These are phyloP conservation scores for Penaeus chinensis DNA, from an alignment of 1,140 invertebrate species.

Conservation along the genomic window DNA sequence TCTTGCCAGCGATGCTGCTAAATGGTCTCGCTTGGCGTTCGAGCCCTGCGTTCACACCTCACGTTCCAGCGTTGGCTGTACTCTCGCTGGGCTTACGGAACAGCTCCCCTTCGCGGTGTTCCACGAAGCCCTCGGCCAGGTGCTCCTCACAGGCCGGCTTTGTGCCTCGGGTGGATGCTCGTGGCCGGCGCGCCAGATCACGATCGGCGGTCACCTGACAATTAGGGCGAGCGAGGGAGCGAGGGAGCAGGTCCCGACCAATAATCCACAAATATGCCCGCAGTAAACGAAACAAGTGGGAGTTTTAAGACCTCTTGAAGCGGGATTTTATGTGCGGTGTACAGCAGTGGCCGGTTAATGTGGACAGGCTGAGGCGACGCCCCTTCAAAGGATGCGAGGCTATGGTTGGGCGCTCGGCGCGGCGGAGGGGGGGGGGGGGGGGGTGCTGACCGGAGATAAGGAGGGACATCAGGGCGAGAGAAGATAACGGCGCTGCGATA, in stretches of 20 bases:
- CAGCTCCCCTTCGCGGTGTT: too few species aligned
- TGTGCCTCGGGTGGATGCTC: too few species aligned
- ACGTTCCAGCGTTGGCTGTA: too few species aligned
- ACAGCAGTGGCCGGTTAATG: conserved; percentile 33
- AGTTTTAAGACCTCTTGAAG: conserved; percentile 56
- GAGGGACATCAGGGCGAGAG: too few species aligned
- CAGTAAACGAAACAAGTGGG: conserved; percentile 57
- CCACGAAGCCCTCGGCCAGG: too few species aligned
- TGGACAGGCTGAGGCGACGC: background rate
- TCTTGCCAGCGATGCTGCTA: too few species aligned
- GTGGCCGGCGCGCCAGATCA: conserved; percentile 14
- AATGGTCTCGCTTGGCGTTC: too few species aligned
- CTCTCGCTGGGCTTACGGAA: too few species aligned
- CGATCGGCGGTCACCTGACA: conserved; percentile 29
- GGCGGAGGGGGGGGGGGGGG: background rate
- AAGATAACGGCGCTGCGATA: too few species aligned
- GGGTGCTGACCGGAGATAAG: background rate
- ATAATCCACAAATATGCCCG: conserved; percentile 57
- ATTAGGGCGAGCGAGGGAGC: conserved; percentile 45
- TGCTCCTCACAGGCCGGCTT: too few species aligned
- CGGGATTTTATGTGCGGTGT: conserved; percentile 49
- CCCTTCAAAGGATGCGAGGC: background rate
- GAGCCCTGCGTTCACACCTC: too few species aligned
- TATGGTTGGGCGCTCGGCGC: background rate
- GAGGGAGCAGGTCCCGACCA: conserved; percentile 35